Evolutionary conservation across 2,797 vertebrate species (phyloP), one percentile per base, ranked within the genome.

Genomic region (Hephaestus fuliginosus): DNA sequence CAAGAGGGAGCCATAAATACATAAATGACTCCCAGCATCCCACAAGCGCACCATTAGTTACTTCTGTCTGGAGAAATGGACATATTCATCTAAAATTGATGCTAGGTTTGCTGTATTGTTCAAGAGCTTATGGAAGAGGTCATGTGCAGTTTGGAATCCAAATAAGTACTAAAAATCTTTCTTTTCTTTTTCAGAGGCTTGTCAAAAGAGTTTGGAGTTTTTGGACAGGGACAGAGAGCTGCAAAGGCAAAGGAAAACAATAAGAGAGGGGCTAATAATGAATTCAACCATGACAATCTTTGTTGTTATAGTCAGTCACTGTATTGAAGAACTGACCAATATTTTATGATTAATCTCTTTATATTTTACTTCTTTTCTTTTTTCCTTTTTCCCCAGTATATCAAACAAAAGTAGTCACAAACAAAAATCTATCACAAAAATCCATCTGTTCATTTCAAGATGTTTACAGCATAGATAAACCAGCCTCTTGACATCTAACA

Each of bases 1-100:
- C 88, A 78, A 86, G 91, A 88, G 87, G 77, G 90, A 0, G 79
- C 39, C 39, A 65, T 41, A 28, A 33, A 22, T 12, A 58, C n/a
- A 73, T 6, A 36, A 48, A 75, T 33, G 7, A 30, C 9, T 11
- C 0, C 30, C 36, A 7, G 36, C 30, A 25, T 12, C 15, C 0
- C 8, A 25, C n/a, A 56, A 48, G 44, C 14, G 3, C 22, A 17
- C 4, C 7, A 11, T 6, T 4, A 14, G 6, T 30, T 28, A 28
- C 11, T 11, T 4, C 43, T 7, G 7, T 13, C 18, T 70, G 17
- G 14, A 25, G 10, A 48, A 7, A 8, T 62, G 14, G 3, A 2
- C 41, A 41, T 69, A 12, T 20, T 36, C 5, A 17, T 53, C 7
- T 62, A 25, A 57, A 60, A 76, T 1, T 25, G 18, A 60, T 57